These are phyloP conservation scores for Notarius quadriscutis DNA, from an alignment of 2,113 vertebrate species.

Conservation along the genomic window DNA sequence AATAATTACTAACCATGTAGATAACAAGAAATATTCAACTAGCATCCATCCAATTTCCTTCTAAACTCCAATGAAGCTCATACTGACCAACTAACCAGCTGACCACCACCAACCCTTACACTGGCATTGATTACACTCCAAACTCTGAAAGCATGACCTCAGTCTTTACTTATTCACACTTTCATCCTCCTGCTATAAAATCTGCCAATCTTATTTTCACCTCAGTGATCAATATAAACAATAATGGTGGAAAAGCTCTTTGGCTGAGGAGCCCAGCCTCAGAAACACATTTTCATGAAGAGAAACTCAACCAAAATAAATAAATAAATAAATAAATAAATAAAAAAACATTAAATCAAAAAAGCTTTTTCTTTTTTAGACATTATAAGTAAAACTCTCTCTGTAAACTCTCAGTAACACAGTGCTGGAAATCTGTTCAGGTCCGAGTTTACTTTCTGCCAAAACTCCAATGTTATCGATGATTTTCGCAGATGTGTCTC, in stretches of 20 bases:
- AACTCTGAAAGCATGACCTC: neutral
- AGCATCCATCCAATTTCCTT: neutral
- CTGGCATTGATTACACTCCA: neutral
- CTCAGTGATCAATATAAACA: neutral
- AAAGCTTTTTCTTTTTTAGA: neutral
- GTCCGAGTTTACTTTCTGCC: neutral
- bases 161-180: too few species aligned
- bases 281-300: neutral
- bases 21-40: neutral
- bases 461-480: neutral
- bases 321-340: too few species aligned
- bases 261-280: neutral
- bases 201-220: neutral
- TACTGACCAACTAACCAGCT: neutral
- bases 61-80: neutral
- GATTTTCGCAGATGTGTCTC: constrained; percentile 18
- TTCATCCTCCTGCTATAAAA: neutral
- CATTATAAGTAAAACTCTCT: neutral
- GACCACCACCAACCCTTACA: neutral
- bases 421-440: constrained; percentile 1
- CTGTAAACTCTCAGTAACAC: neutral
- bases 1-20: neutral
- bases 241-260: neutral
- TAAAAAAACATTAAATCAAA: neutral
- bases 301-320: neutral